A percentile compares a stretch with the other conserved stretches of the same genome.
Conservation (phyloP, 2,888 invertebrate genomes). For the Agriopis aurantiaria region DNA sequence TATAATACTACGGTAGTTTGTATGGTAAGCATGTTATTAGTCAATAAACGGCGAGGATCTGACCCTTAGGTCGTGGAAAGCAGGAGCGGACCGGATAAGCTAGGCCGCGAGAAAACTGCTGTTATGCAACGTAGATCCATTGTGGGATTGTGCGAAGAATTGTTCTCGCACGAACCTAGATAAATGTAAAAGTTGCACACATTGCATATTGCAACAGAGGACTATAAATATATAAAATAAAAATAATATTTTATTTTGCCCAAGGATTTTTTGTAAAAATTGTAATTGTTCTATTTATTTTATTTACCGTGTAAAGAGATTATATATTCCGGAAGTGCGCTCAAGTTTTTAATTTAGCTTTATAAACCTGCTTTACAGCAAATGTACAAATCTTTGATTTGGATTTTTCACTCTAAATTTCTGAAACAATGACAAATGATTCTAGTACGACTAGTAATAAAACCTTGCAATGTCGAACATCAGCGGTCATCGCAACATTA, state of each 20-base stretch:
- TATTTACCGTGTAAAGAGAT: too few relatives aligned
- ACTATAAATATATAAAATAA: not conserved
- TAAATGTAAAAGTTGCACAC: constrained; percentile 3
- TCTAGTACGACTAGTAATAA: not conserved
- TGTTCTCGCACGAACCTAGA: constrained; percentile 5
- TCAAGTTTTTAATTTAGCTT: too few relatives aligned
- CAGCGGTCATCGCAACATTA: constrained; percentile 44
- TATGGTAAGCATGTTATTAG: constrained; percentile 40
- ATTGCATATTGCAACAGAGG: not conserved
- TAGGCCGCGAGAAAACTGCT: constrained; percentile 28
- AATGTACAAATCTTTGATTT: too few relatives aligned
- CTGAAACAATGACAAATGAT: not conserved
- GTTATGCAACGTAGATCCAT: constrained; percentile 16
- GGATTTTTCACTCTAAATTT: not conserved
- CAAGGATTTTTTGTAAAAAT: not conserved
- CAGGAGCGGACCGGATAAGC: constrained; percentile 39
- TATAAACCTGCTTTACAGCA: too few relatives aligned
- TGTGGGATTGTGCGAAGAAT: constrained; percentile 12
- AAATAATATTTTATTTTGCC: too few relatives aligned
- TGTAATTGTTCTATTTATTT: too few relatives aligned
- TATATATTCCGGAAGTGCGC: too few relatives aligned
- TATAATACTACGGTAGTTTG: not conserved
- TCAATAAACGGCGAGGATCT: constrained; percentile 48
- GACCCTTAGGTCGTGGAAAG: constrained; percentile 69
- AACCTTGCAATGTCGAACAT: constrained; percentile 23